These are phyloP conservation scores for Trachelus tabidus DNA, from an alignment of 2,888 invertebrate genomes.

Conservation along the genomic window DNA sequence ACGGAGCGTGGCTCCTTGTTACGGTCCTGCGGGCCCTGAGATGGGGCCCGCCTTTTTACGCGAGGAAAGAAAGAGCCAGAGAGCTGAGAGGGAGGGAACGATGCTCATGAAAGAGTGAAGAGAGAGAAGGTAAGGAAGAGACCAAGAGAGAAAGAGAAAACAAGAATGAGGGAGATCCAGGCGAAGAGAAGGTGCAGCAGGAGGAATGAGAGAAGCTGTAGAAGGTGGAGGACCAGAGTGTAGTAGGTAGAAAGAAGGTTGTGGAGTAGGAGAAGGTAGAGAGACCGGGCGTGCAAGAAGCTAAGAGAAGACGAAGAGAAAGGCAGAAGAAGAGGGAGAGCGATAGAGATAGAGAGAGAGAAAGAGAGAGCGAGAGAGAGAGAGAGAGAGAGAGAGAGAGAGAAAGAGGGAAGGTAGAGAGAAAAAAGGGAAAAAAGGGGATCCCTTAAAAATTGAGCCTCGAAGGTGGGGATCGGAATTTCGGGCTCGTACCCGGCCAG, in stretches of 20 bases:
- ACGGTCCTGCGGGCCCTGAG: slow-evolving; percentile 44
- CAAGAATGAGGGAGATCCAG: slow-evolving; percentile 23
- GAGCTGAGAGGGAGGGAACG: slow-evolving; percentile 23
- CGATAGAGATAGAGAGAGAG: neutral
- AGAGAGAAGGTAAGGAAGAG: slow-evolving; percentile 19
- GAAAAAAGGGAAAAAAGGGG: slow-evolving; percentile 50
- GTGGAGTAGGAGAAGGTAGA: slow-evolving; percentile 29
- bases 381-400: slow-evolving; percentile 9
- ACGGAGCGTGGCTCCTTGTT: slow-evolving; percentile 30
- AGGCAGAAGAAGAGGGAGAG: slow-evolving; percentile 2
- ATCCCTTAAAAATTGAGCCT: slow-evolving; percentile 64
- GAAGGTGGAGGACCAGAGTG: slow-evolving; percentile 24
- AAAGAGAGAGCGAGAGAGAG: neutral
- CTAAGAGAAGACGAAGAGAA: slow-evolving; percentile 16
- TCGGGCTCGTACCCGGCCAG: slow-evolving; percentile 64
- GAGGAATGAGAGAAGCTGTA: slow-evolving; percentile 45
- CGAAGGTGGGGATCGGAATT: slow-evolving; percentile 65
- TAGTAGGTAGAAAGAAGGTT: slow-evolving; percentile 25
- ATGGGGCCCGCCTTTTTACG: slow-evolving; percentile 59
- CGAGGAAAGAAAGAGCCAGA: slow-evolving; percentile 44
- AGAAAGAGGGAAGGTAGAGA: slow-evolving; percentile 9
- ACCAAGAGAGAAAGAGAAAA: slow-evolving; percentile 15
- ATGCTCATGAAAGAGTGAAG: slow-evolving; percentile 11
- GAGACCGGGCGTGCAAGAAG: slow-evolving; percentile 12
- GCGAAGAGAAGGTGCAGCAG: slow-evolving; percentile 50